A percentile compares a stretch with the other conserved stretches of the same genome.
Conservation (phyloP, 2,113 vertebrate species). For the Cottus gobio region DNA sequence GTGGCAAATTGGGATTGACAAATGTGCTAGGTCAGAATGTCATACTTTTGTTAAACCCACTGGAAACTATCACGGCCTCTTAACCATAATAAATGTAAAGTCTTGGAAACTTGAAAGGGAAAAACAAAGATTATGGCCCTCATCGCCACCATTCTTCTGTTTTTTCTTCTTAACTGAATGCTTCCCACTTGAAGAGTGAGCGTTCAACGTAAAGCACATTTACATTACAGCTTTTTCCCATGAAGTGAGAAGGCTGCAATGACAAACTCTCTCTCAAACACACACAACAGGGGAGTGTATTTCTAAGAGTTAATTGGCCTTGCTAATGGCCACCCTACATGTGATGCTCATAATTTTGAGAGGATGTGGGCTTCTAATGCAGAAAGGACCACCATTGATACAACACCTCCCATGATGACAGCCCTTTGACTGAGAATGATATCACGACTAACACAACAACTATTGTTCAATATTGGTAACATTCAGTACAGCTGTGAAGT, state of each 20-base stretch:
- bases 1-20: slow-evolving; percentile 72
- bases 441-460: background rate
- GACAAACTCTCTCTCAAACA: slow-evolving; percentile 20
- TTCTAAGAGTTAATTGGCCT: slow-evolving; percentile 61
- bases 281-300: slow-evolving; percentile 49
- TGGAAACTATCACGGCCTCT: slow-evolving; percentile 54
- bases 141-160: slow-evolving; percentile 36
- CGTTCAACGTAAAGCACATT: slow-evolving; percentile 30
- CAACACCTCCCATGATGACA: slow-evolving; percentile 41
- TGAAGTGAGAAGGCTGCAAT: slow-evolving; percentile 10
- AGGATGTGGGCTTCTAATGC: slow-evolving; percentile 44
- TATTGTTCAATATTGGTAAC: background rate
- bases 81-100: slow-evolving; percentile 41
- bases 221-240: slow-evolving; percentile 44
- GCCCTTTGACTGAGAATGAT: background rate
- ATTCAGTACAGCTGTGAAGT: background rate
- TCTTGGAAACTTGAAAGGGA: slow-evolving; percentile 55
- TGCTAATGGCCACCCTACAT: slow-evolving; percentile 49
- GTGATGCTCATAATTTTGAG: slow-evolving; percentile 54
- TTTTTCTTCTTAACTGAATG: slow-evolving; percentile 21
- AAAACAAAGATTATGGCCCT: slow-evolving; percentile 30
- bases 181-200: slow-evolving; percentile 24
- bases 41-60: slow-evolving; percentile 55
- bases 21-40: slow-evolving; percentile 70
- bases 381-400: slow-evolving; percentile 40